Evolutionary conservation across 2,113 vertebrate genomes (phyloP).

Genomic region (Columbina picui): DNA sequence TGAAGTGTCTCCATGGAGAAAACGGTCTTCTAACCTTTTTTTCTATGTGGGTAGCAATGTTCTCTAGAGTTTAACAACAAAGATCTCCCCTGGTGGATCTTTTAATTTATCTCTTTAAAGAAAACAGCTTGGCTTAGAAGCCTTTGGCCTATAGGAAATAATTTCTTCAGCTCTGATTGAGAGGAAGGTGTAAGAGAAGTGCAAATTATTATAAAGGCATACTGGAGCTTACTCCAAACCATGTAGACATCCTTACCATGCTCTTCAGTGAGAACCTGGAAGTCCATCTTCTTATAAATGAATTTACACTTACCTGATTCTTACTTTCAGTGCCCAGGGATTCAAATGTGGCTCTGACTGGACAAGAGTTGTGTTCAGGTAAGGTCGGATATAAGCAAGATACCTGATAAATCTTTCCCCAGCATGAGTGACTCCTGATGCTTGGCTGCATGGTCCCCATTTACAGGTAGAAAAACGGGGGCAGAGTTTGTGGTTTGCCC

Average conservation of each 20-base stretch:
- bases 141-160: not conserved
- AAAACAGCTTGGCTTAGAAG: not conserved
- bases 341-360: conserved; percentile 98
- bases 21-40: not conserved
- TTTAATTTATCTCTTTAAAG: not conserved
- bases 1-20: not conserved
- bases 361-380: conserved; percentile 97
- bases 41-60: not conserved
- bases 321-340: conserved; percentile 85
- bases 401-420: not conserved
- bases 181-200: not conserved
- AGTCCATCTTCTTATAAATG: not conserved
- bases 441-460: not conserved
- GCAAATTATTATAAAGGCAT: not conserved
- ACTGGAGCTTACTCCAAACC: not conserved
- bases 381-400: not conserved
- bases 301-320: not conserved
- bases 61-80: not conserved
- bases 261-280: not conserved
- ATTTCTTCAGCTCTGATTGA: not conserved
- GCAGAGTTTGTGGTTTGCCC: not conserved
- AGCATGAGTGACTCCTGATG: not conserved
- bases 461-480: not conserved
- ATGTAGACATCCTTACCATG: not conserved
- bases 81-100: not conserved